Evolutionary conservation across 2,113 vertebrate genomes (phyloP).

Genomic region (Genyomyrus donnyi): DNA sequence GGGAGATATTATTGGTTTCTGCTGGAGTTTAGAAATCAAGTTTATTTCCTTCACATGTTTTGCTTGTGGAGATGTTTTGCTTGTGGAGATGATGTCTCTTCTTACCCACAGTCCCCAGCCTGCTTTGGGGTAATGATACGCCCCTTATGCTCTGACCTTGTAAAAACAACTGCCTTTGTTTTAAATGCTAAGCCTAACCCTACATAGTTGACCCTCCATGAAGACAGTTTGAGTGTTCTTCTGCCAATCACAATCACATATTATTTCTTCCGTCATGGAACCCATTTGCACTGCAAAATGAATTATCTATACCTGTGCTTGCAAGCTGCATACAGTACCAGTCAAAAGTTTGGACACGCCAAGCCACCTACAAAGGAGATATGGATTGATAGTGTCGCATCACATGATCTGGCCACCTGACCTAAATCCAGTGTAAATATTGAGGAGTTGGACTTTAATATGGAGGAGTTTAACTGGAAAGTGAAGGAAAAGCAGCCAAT

Average conservation of each 20-base stretch:
- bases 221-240: not conserved
- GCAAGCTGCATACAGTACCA: not conserved
- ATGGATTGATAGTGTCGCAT: not conserved
- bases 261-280: not conserved
- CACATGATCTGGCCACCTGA: not conserved
- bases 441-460: not conserved
- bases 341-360: not conserved
- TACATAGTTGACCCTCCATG: not conserved
- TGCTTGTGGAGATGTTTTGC: not conserved
- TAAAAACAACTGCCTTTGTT: not conserved
- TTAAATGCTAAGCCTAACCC: not conserved
- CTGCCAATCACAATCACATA: not conserved
- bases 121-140: not conserved
- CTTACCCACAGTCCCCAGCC: not conserved
- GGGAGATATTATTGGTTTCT: not conserved
- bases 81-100: not conserved
- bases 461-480: not conserved
- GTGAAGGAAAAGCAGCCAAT: not conserved
- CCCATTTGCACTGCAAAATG: not conserved
- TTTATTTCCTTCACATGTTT: not conserved
- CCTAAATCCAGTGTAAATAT: not conserved
- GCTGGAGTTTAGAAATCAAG: not conserved
- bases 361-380: not conserved
- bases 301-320: not conserved
- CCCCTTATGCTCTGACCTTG: not conserved